Evolutionary conservation across 2,113 vertebrate genomes (phyloP), one percentile per base, ranked within the genome.

Genomic region (Lepisosteus osseus): DNA sequence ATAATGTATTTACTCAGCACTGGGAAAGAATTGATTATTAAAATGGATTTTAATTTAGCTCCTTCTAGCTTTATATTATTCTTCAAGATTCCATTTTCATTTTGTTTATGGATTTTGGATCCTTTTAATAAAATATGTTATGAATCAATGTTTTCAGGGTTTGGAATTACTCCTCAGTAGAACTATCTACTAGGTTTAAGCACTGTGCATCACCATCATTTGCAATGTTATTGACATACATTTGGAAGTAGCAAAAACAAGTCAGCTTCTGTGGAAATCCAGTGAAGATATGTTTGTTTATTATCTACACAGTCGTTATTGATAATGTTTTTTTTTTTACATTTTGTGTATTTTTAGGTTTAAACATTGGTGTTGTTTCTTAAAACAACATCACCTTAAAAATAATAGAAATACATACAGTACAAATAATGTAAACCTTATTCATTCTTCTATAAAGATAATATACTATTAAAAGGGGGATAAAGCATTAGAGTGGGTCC

Each of bases 391-490:
- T 5, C 8, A 9, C 8, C 4, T 51, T 51, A 51, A 51, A 9
- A 51, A 51, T 29, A 51, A 6, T 51, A 9, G 47, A 51, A 51
- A 51, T 51, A 51, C 9, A 51, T 5, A 5, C 47, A 6, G 8
- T 51, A 51, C 9, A 51, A 6, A 6, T 51, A 51, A 29, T 29
- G 29, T 51, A 6, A 51, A 51, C 5, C 47, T 51, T 51, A 5
- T 51, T 5, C 47, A 44, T 73, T 67, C 63, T 42, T 68, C 74
- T 65, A 66, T 3, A n/a, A 82, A 76, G 81, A 80, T 76, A 78
- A 68, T 54, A 0, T 73, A 81, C 61, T 74, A 75, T 63, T 45
- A 12, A 59, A 67, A 64, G 67, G 17, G 42, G 40, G 54, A 41
- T 55, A 71, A 74, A 55, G 54, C 1, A 51, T 51, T 51, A 51